Evolutionary conservation across 2,888 invertebrate species (phyloP).

Genomic region (Sphecodes monilicornis): DNA sequence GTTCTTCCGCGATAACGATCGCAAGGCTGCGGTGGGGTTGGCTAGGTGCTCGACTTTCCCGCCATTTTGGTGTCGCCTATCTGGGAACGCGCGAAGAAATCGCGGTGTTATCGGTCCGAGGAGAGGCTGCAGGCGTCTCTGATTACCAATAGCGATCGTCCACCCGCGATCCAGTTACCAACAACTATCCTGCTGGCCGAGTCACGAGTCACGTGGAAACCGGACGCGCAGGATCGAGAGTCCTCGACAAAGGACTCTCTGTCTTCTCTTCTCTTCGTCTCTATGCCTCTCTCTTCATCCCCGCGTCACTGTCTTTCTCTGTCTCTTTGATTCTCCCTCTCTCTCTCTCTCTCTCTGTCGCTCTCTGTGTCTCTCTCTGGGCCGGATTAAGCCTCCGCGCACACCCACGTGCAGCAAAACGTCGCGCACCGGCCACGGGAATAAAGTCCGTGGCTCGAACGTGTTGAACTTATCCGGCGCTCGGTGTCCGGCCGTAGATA

Average conservation of each 20-base stretch:
- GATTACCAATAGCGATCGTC: conserved; percentile 66
- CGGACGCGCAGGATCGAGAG: conserved; percentile 58
- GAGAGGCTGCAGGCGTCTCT: conserved; percentile 41
- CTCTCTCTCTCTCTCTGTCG: too few species aligned
- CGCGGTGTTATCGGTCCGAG: conserved; percentile 15
- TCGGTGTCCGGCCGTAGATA: conserved; percentile 71
- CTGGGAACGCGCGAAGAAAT: neutral
- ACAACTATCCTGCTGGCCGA: conserved; percentile 5
- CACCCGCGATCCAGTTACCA: conserved; percentile 63
- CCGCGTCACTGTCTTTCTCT: neutral
- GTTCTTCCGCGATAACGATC: conserved; percentile 28
- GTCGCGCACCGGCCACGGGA: conserved; percentile 49
- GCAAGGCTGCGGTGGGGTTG: neutral
- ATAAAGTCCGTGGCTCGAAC: conserved; percentile 64
- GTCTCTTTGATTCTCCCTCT: too few species aligned
- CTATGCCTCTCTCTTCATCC: neutral
- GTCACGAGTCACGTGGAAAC: conserved; percentile 54
- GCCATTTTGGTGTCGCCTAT: conserved; percentile 11
- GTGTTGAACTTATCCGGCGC: conserved; percentile 64
- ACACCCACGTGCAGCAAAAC: conserved; percentile 46
- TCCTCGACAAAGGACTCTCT: conserved; percentile 49
- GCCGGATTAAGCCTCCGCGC: conserved; percentile 42
- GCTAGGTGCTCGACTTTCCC: conserved; percentile 10
- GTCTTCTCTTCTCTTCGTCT: neutral
- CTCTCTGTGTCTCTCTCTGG: neutral